These are phyloP conservation scores for Scaptomyza tumidula DNA, from an alignment of 2,888 invertebrate genomes.

Conservation along the genomic window DNA sequence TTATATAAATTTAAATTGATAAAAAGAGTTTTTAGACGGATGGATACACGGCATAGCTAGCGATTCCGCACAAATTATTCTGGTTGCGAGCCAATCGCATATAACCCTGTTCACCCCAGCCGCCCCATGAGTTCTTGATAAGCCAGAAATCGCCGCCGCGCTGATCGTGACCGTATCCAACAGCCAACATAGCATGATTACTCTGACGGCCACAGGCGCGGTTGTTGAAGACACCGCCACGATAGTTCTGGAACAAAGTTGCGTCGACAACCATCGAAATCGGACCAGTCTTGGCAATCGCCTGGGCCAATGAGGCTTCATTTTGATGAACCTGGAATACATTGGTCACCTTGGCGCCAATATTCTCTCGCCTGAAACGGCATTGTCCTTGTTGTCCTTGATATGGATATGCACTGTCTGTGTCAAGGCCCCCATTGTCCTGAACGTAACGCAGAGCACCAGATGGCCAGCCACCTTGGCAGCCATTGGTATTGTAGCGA, in stretches of 20 bases:
- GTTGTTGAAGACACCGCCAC: constrained; percentile 95
- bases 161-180: constrained; percentile 93
- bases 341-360: constrained; percentile 90
- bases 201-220: constrained; percentile 91
- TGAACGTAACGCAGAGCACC: constrained; percentile 94
- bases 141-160: constrained; percentile 87
- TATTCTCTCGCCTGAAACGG: constrained; percentile 87
- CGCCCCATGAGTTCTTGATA: constrained; percentile 97
- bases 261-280: constrained; percentile 96
- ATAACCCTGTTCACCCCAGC: constrained; percentile 98
- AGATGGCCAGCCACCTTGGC: constrained; percentile 96
- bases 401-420: constrained; percentile 87
- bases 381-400: constrained; percentile 95
- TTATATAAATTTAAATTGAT: neutral
- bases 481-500: constrained; percentile 96
- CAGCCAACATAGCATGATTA: constrained; percentile 96
- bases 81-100: constrained; percentile 89
- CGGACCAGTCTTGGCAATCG: constrained; percentile 94
- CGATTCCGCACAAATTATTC: constrained; percentile 27
- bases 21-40: neutral
- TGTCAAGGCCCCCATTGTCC: constrained; percentile 87
- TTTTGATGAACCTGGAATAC: constrained; percentile 93
- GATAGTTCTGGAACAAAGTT: constrained; percentile 95
- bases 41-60: constrained; percentile 4
- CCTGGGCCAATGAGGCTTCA: constrained; percentile 86